A percentile compares a stretch with the other conserved stretches of the same genome.
These are phyloP conservation scores for Cacatua alba DNA, from an alignment of 2,113 vertebrate genomes.

Conservation along the genomic window DNA sequence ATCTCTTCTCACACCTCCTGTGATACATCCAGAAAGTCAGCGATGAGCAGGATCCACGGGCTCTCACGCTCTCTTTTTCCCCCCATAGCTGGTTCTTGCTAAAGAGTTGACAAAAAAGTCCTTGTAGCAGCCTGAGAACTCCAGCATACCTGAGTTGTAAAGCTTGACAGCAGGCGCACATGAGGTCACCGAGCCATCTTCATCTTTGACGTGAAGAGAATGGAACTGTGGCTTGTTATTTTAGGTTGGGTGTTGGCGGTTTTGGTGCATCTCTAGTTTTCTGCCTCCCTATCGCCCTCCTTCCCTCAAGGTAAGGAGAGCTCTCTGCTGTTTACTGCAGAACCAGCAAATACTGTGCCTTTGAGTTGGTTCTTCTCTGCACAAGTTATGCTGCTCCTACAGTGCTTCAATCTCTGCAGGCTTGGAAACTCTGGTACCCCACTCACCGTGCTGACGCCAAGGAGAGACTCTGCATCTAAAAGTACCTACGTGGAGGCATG, in stretches of 20 bases:
- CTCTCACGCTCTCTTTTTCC: not conserved
- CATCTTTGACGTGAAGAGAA: not conserved
- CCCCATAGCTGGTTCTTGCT: not conserved
- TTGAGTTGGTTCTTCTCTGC: not conserved
- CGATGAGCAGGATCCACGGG: not conserved
- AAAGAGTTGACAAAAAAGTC: not conserved
- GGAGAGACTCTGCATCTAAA: not conserved
- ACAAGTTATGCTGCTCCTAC: not conserved
- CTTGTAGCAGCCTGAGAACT: rapidly evolving
- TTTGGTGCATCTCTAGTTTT: not conserved
- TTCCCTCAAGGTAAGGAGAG: not conserved
- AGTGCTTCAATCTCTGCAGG: not conserved
- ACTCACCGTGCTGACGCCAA: not conserved
- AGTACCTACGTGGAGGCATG: not conserved
- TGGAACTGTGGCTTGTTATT: not conserved
- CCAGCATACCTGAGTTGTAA: not conserved
- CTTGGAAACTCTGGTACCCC: not conserved
- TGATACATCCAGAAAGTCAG: not conserved
- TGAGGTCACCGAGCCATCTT: rapidly evolving
- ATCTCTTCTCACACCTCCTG: not conserved
- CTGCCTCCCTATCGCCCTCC: not conserved
- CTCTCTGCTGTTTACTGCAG: not conserved
- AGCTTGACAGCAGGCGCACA: not conserved
- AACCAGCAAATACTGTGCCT: not conserved
- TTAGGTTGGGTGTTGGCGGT: not conserved